Percentiles rank a stretch among this genome's conserved stretches.
These are phyloP conservation scores for Helleia helle DNA, from an alignment of 2,888 invertebrate species.

Conservation along the genomic window DNA sequence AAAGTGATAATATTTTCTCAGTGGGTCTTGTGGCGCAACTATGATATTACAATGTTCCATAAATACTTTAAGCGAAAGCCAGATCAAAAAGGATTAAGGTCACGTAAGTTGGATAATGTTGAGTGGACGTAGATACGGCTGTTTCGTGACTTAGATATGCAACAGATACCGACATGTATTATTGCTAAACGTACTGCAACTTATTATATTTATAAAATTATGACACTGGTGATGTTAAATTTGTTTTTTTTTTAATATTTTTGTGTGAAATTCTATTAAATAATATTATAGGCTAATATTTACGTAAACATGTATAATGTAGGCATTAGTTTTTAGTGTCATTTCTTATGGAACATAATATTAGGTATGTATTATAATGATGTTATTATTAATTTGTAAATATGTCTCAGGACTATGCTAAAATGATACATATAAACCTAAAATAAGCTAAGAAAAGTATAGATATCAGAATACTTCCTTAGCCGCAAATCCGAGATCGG, in stretches of 20 bases:
- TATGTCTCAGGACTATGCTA: too few species aligned
- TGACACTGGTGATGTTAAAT: too few species aligned
- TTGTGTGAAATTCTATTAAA: too few species aligned
- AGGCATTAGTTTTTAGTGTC: neutral
- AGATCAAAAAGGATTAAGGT: constrained; percentile 48
- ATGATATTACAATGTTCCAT: constrained; percentile 24
- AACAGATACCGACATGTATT: constrained; percentile 23
- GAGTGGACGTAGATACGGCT: constrained; percentile 48
- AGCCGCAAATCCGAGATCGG: constrained; percentile 37
- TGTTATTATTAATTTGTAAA: too few species aligned
- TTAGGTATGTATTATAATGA: too few species aligned
- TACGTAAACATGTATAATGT: too few species aligned
- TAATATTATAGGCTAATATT: too few species aligned
- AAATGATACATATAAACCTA: too few species aligned
- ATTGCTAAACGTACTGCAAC: constrained; percentile 20
- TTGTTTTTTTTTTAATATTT: too few species aligned
- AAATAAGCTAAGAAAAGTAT: too few species aligned
- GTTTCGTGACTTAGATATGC: constrained; percentile 52
- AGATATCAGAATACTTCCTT: too few species aligned
- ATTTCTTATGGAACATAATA: neutral
- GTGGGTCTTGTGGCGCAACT: constrained; percentile 13
- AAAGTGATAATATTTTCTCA: constrained; percentile 8
- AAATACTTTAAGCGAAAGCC: constrained; percentile 30
- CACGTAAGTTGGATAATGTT: constrained; percentile 59
- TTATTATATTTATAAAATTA: neutral